A percentile compares a stretch with the other conserved stretches of the same genome.
Evolutionary conservation across 2,888 invertebrate genomes (phyloP).

Genomic region (Pteria penguin): DNA sequence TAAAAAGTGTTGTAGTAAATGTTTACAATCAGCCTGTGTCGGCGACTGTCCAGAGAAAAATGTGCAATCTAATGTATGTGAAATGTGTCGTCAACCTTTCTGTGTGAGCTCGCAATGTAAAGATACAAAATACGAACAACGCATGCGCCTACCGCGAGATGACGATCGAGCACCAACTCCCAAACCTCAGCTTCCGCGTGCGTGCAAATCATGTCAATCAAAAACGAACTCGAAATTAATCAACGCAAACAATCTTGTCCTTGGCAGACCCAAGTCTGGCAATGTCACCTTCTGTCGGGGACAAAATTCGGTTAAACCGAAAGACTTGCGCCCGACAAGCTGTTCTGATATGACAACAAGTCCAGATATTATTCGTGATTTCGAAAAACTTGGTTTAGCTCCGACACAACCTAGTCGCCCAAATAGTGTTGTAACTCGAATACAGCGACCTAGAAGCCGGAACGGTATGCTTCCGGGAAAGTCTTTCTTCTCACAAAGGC

Average conservation of each 20-base stretch:
- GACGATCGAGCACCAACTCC: slow-evolving; percentile 53
- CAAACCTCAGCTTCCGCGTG: slow-evolving; percentile 53
- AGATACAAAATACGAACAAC: slow-evolving; percentile 66
- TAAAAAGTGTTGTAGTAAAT: slow-evolving; percentile 66
- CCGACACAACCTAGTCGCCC: slow-evolving; percentile 53
- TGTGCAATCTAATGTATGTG: slow-evolving; percentile 56
- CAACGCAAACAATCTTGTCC: slow-evolving; percentile 67
- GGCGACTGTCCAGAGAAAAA: slow-evolving; percentile 74
- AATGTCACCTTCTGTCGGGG: slow-evolving; percentile 65
- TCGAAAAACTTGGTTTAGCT: slow-evolving; percentile 68
- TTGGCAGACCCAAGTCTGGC: slow-evolving; percentile 65
- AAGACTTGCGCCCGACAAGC: slow-evolving; percentile 56
- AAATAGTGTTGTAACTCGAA: slow-evolving; percentile 43
- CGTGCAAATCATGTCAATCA: slow-evolving; percentile 64
- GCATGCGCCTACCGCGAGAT: slow-evolving; percentile 62
- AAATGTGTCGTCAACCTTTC: slow-evolving; percentile 59
- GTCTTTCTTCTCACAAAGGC: slow-evolving; percentile 67
- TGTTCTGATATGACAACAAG: slow-evolving; percentile 50
- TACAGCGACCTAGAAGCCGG: slow-evolving; percentile 60
- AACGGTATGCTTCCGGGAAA: slow-evolving; percentile 67
- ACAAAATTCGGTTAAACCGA: slow-evolving; percentile 56
- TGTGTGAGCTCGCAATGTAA: slow-evolving; percentile 65
- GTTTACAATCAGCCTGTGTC: slow-evolving; percentile 71
- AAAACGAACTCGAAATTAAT: slow-evolving; percentile 66
- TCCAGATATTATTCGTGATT: slow-evolving; percentile 55